A percentile compares a stretch with the other conserved stretches of the same genome.
Conservation (phyloP, 2,113 vertebrate species). For the Leptocoma aspasia region DNA sequence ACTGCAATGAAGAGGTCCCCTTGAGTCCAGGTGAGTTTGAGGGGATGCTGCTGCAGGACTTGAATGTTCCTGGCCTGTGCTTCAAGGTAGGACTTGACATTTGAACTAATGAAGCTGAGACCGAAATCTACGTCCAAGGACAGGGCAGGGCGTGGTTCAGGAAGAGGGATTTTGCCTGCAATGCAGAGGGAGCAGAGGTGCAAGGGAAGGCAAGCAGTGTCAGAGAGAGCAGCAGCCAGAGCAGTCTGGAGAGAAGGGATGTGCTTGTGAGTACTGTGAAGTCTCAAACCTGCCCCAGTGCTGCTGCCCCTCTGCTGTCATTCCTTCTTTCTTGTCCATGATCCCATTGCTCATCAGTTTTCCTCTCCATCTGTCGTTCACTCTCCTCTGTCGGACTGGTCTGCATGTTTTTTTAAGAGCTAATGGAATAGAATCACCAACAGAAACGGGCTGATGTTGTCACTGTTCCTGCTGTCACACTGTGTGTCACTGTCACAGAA, state of each 20-base stretch:
- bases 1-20: neutral
- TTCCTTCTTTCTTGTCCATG: neutral
- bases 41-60: neutral
- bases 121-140: neutral
- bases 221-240: neutral
- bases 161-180: neutral
- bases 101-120: neutral
- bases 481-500: neutral
- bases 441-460: neutral
- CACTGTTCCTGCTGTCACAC: neutral
- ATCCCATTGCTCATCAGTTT: accelerated
- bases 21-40: neutral
- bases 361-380: neutral
- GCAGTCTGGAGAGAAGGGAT: neutral
- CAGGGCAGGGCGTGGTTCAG: neutral
- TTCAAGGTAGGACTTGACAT: neutral
- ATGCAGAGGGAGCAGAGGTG: neutral
- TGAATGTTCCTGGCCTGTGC: neutral
- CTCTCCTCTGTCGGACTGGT: neutral
- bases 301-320: neutral
- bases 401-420: neutral
- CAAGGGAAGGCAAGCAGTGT: neutral
- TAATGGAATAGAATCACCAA: neutral
- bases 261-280: neutral
- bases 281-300: neutral